These are phyloP conservation scores for Pseudanteris insignis DNA, from an alignment of 2,888 invertebrate species.

Conservation along the genomic window DNA sequence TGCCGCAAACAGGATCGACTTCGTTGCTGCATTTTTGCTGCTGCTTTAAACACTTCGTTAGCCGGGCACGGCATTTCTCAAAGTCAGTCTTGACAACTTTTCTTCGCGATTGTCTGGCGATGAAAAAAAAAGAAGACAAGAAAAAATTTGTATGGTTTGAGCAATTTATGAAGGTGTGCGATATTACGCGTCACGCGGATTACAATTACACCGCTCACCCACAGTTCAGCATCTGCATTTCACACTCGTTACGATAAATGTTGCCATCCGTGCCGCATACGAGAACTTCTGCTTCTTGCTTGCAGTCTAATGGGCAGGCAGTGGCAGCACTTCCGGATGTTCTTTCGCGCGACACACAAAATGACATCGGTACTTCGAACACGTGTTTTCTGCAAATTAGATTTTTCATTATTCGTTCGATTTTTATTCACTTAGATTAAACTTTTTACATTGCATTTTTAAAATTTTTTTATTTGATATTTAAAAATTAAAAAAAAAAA, in stretches of 20 bases:
- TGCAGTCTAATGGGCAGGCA: conserved; percentile 79
- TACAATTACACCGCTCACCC: conserved; percentile 71
- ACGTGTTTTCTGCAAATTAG: conserved; percentile 79
- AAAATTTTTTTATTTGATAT: too few species aligned
- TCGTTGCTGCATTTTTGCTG: conserved; percentile 75
- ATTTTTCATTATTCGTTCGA: not conserved
- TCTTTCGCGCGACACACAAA: conserved; percentile 82
- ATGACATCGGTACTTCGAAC: conserved; percentile 91
- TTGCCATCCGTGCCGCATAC: conserved; percentile 91
- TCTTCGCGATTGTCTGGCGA: conserved; percentile 67
- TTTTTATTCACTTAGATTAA: too few species aligned
- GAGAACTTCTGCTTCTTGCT: conserved; percentile 75
- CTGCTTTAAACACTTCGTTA: conserved; percentile 80
- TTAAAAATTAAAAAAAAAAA: too few species aligned
- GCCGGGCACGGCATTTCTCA: conserved; percentile 80
- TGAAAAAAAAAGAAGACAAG: not conserved
- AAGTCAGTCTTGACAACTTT: conserved; percentile 77
- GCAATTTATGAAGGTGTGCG: not conserved
- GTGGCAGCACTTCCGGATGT: conserved; percentile 73
- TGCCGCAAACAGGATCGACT: conserved; percentile 86
- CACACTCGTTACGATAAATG: conserved; percentile 88
- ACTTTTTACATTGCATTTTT: too few species aligned
- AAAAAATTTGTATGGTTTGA: too few species aligned
- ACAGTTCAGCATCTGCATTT: conserved; percentile 87
- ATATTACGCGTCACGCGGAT: not conserved